Percentiles rank a stretch among this genome's conserved stretches.
These are phyloP conservation scores for Neocrepidodera transversa DNA, from an alignment of 2,888 invertebrate genomes.

Conservation along the genomic window DNA sequence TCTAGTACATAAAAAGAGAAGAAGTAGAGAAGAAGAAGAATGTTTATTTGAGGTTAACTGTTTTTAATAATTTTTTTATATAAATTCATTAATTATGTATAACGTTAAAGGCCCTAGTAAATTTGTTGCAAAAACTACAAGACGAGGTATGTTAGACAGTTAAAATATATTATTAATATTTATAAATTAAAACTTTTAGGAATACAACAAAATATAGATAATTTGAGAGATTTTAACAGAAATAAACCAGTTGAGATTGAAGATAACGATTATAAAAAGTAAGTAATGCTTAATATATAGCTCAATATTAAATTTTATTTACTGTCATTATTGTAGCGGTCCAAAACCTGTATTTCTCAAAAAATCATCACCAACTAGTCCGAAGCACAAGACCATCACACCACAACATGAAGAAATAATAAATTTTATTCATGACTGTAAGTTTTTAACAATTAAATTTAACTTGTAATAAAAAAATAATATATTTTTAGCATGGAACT, in stretches of 20 bases:
- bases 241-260: conserved; percentile 70
- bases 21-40: not conserved
- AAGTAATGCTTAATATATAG: too few relatives aligned
- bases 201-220: conserved; percentile 81
- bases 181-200: conserved; percentile 61
- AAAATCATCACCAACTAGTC: conserved; percentile 57
- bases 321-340: too few relatives aligned
- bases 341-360: conserved; percentile 84
- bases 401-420: conserved; percentile 89
- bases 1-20: too few relatives aligned
- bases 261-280: conserved; percentile 73
- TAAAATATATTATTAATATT: not conserved
- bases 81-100: conserved; percentile 69
- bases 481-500: conserved; percentile 72
- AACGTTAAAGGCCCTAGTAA: conserved; percentile 89
- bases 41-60: conserved; percentile 13
- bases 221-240: conserved; percentile 74
- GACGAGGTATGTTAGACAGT: conserved; percentile 63
- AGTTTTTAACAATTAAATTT: conserved; percentile 57
- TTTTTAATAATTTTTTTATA: conserved; percentile 19
- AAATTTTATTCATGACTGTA: conserved; percentile 86
- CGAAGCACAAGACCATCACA: conserved; percentile 68
- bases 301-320: conserved; percentile 37
- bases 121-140: conserved; percentile 84
- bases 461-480: too few relatives aligned